Evolutionary conservation across 2,113 vertebrate genomes (phyloP), one percentile per base, ranked within the genome.

Genomic region (Recurvirostra avosetta): DNA sequence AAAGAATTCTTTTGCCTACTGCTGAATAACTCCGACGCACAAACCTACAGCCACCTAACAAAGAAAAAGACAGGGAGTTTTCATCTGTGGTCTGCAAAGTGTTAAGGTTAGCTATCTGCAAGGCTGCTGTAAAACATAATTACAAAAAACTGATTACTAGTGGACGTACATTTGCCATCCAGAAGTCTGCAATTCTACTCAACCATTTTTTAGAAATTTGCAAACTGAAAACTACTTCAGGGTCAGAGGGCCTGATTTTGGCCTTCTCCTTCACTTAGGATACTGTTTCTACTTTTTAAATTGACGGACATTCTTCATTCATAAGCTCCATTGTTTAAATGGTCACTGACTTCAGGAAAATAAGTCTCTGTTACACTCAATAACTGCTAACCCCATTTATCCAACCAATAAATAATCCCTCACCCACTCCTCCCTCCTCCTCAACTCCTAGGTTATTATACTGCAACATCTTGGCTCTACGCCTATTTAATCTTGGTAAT

Each of bases 401-500:
- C 67, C 91, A 91, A 95, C 72, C 82, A 94, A 79, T 95, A 97
- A 92, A 92, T 92, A 92, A 94, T 62, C 63, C 59, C 45, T 95
- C 76, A 68, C 53, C 29, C 52, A 86, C 76, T 74, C 88, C 86
- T 74, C 88, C 86, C 92, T 90, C 71, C 67, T 81, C 62, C 88
- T 81, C 58, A 87, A 22, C 86, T 87, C 79, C 88, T 81, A 86
- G 67, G 77, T 95, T 97, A 96, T 95, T 96, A 85, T 75, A 67
- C 75, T 81, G 77, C 87, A 92, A 73, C 25, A 47, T 91, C 83
- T 92, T 97, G 96, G 97, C 97, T 92, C 80, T 78, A 38, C 0
- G 92, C 96, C 97, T 94, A 40, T 81, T 95, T 95, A 94, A 94
- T 96, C 94, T 97, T 56, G 65, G 80, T 97, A 97, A 97, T 96